Evolutionary conservation across 1,140 invertebrate species (phyloP), one percentile per base, ranked within the genome.

Genomic region (Drosophila neocordata): DNA sequence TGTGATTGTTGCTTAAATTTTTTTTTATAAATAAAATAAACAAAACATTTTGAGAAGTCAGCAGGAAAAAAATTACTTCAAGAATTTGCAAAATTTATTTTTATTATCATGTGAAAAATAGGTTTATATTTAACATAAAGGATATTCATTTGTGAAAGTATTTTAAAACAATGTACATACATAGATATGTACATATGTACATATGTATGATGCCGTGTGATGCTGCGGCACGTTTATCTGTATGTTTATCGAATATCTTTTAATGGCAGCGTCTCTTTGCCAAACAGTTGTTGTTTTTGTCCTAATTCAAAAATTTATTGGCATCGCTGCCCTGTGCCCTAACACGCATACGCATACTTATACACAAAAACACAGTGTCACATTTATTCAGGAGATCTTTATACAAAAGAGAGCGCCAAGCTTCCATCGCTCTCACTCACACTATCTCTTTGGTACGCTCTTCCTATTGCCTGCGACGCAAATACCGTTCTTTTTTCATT

Each of bases 401-500:
- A 52, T 59, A 24, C 13, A n/a, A 51, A 67, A 73, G 60, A 71
- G 68, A 60, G 69, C 57, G 57, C 18, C 35, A 60, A 48, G 72
- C 27, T 58, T 58, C 27, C 13, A 62, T 48, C 73, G 67, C 79
- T 77, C 73, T 31, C 64, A 44, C 22, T 48, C 8, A n/a, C 59
- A 12, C 24, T 56, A 44, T 65, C 61, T 59, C 69, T 48, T 31
- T 56, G 31, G 15, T 56, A 34, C 27, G 44, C 48, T 31, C 31
- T 57, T 35, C 34, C 41, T 18, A 56, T 73, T 76, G 71, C 71
- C 79, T 88, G 83, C 83, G 72, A 88, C 83, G 79, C 79, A 87
- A 88, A 87, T 88, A 87, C 83, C 83, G 79, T 89, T 89, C 73
- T 80, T 84, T 69, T 80, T 82, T 62, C 38, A 57, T 51, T 63